phyloP scores from a whole-genome alignment of 2,113 vertebrate species.

The Ptychochromis oligacanthus region DNA sequence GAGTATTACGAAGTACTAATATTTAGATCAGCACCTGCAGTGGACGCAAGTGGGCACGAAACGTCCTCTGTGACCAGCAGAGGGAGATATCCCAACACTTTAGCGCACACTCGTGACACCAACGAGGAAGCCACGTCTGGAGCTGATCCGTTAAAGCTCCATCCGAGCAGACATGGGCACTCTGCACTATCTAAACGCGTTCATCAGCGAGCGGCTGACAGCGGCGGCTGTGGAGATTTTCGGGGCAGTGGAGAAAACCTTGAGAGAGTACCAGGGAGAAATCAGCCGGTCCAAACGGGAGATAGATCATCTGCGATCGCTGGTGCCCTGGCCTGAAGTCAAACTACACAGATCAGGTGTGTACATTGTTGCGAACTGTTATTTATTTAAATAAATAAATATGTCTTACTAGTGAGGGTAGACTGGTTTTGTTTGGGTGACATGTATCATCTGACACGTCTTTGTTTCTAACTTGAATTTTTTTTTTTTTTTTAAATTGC shows the following conservation, averaged over 20 bases:
- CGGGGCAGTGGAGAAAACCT: not conserved
- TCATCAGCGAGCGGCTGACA: not conserved
- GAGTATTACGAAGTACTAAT: too few relatives aligned
- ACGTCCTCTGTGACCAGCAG: not conserved
- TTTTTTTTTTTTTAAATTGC: too few relatives aligned
- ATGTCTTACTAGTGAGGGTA: too few relatives aligned
- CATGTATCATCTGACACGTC: too few relatives aligned
- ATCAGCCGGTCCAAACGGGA: not conserved
- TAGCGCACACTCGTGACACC: not conserved
- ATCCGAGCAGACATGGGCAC: not conserved
- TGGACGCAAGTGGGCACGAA: not conserved
- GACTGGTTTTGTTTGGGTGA: too few relatives aligned
- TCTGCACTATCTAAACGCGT: not conserved
- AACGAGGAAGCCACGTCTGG: not conserved
- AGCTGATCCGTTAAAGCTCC: not conserved
- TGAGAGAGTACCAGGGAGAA: not conserved
- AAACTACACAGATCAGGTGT: not conserved
- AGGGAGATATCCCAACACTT: not conserved
- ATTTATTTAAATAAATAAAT: too few relatives aligned
- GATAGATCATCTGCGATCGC: not conserved
- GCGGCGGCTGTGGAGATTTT: not conserved
- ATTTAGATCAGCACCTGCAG: too few relatives aligned
- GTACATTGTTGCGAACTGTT: not conserved
- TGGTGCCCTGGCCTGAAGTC: not conserved
- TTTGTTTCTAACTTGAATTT: too few relatives aligned